Percentiles rank a stretch among this genome's conserved stretches.
These are phyloP conservation scores for Mycogona germanica DNA, from an alignment of 2,888 invertebrate species.

Conservation along the genomic window DNA sequence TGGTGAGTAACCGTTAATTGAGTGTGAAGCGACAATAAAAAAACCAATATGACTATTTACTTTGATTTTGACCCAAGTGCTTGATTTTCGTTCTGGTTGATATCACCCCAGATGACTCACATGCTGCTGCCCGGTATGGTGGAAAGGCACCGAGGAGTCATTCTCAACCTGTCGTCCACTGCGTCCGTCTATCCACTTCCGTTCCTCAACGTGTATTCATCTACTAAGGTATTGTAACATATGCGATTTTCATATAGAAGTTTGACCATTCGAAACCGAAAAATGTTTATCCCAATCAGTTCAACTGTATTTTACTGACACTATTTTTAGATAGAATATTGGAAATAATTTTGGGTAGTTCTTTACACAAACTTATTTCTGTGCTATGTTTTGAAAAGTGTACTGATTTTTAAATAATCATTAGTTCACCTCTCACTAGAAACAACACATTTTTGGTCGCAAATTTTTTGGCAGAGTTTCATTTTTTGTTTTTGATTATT, in stretches of 20 bases:
- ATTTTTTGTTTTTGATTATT: too few relatives aligned
- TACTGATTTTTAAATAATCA: too few relatives aligned
- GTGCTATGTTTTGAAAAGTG: too few relatives aligned
- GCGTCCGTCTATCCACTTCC: slow-evolving; percentile 70
- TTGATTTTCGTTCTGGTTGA: not conserved
- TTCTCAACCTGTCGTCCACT: slow-evolving; percentile 81
- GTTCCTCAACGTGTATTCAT: slow-evolving; percentile 70
- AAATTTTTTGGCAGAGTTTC: too few relatives aligned
- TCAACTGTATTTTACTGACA: too few relatives aligned
- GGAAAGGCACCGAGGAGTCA: slow-evolving; percentile 60
- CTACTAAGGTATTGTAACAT: slow-evolving; percentile 59
- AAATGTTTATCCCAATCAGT: too few relatives aligned
- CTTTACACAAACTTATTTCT: too few relatives aligned
- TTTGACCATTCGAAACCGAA: too few relatives aligned
- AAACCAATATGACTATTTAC: not conserved
- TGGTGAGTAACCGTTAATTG: slow-evolving; percentile 29
- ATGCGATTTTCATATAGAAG: too few relatives aligned
- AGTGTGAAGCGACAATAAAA: not conserved
- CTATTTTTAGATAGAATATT: slow-evolving; percentile 4
- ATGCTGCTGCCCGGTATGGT: slow-evolving; percentile 77
- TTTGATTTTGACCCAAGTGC: not conserved
- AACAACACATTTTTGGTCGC: too few relatives aligned
- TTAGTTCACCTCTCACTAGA: too few relatives aligned
- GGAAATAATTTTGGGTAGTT: too few relatives aligned
- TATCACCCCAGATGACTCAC: slow-evolving; percentile 54